phyloP scores from a whole-genome alignment of 2,113 vertebrate genomes.

The Sakesphorus luctuosus region DNA sequence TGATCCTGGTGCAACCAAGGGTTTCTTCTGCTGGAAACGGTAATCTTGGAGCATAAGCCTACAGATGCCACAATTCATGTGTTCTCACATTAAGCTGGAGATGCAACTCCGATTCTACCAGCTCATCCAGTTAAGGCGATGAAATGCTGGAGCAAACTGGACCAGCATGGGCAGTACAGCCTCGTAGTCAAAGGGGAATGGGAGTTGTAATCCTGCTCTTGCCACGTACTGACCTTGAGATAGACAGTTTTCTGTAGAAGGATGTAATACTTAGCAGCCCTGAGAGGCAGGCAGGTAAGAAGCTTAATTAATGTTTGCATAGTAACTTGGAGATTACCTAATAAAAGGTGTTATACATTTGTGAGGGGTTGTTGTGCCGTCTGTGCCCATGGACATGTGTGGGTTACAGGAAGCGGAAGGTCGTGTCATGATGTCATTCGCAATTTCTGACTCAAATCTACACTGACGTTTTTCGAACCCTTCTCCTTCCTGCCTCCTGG shows the following conservation, averaged over 20 bases:
- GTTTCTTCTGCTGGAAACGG: neutral
- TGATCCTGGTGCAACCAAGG: neutral
- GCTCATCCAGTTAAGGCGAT: neutral
- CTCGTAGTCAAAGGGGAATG: neutral
- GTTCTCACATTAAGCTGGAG: neutral
- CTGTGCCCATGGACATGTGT: neutral
- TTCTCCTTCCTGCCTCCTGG: slow-evolving; percentile 54
- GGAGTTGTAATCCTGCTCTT: neutral
- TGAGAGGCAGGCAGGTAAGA: slow-evolving; percentile 2
- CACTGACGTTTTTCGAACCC: slow-evolving; percentile 11
- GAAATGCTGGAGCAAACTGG: neutral
- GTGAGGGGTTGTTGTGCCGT: neutral
- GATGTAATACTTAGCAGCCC: slow-evolving; percentile 31
- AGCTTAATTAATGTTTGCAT: slow-evolving; percentile 68
- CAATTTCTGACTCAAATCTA: slow-evolving; percentile 58
- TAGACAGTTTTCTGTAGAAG: neutral
- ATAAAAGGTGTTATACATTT: slow-evolving; percentile 3
- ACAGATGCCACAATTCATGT: neutral
- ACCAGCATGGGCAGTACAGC: neutral
- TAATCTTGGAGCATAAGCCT: neutral
- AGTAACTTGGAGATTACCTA: slow-evolving; percentile 50
- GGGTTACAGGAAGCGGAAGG: slow-evolving; percentile 69
- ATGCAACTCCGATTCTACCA: neutral
- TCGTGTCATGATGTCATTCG: slow-evolving; percentile 36
- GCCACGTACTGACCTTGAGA: neutral